Base-by-base conservation (phyloP, 2,888 invertebrate genomes). In the Diarsia mendica region DNA sequence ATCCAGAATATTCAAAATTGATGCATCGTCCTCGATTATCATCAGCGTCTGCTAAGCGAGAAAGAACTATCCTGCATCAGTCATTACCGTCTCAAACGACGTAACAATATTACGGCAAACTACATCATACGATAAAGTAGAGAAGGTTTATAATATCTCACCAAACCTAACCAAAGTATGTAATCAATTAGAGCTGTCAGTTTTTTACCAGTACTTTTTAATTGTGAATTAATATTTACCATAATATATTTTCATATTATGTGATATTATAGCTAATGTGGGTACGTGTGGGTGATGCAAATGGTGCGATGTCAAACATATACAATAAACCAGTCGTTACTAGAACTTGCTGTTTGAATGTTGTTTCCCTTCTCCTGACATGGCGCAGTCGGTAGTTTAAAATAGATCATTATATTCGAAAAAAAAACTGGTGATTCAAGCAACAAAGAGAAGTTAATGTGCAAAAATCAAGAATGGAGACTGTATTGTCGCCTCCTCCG, bases 131-230 rank as follows among this genome's bases (percentile, higher is more conserved):
- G 28, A 55, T 23, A 61, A 39, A 20, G 0, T 18, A 28, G 11
- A 77, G n/a, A 77, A 77, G 53, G 60, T 49, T 49, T 23, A 55
- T 33, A 48, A 11, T 44, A 60, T 15, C 28, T 39, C 33, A 18
- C 33, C 9, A 23, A 11, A 44, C 23, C 10, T 18, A 64, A 64
- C 13, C 5, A 46, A 51, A 15, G 23, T 9, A n/a, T 10, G 9
- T 10, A 49, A 44, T 9, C 11, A 20, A 58, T 15, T 39, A 39
- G 11, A n/a, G 13, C n/a, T 11, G n/a, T 39, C 9, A 11, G n/a
- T n/a, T 28, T 11, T 49, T 9, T 15, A 13, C 15, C 15, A 58
- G 8, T 8, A 28, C 28, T 28, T 18, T 8, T 9, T 1, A 58
- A 15, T 18, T 58, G 28, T 3, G 18, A 58, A 58, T 58, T 18